These are phyloP conservation scores for Drosophila serrata DNA, from an alignment of 1,140 invertebrate genomes.

Conservation along the genomic window DNA sequence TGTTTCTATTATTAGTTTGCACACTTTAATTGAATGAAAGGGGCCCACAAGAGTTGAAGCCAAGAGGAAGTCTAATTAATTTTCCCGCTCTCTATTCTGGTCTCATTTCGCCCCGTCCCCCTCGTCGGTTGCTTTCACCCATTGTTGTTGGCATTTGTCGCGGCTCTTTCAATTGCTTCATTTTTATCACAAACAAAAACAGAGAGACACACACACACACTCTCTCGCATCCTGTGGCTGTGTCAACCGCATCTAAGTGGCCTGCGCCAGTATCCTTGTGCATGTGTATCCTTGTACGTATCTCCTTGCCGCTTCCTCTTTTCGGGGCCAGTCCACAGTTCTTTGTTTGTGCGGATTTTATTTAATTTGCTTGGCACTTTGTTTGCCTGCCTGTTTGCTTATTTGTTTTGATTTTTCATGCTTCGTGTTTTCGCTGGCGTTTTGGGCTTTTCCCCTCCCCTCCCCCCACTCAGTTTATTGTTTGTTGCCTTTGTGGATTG, in stretches of 20 bases:
- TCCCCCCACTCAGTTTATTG: constrained; percentile 31
- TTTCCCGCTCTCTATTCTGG: constrained; percentile 20
- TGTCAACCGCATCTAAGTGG: constrained; percentile 57
- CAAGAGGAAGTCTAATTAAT: constrained; percentile 45
- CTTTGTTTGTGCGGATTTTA: constrained; percentile 60
- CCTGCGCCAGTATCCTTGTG: constrained; percentile 49
- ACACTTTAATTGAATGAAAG: constrained; percentile 43
- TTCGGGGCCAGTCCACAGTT: constrained; percentile 30
- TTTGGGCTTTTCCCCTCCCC: constrained; percentile 31
- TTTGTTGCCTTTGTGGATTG: constrained; percentile 23
- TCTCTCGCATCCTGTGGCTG: constrained; percentile 40
- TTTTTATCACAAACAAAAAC: constrained; percentile 51
- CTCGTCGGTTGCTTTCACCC: constrained; percentile 3
- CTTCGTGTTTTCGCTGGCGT: constrained; percentile 44
- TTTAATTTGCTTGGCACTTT: constrained; percentile 76
- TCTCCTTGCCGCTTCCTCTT: constrained; percentile 24
- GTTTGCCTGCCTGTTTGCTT: constrained; percentile 68
- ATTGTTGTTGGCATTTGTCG: constrained; percentile 51
- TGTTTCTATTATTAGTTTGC: constrained; percentile 40
- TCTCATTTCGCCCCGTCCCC: constrained; percentile 9
- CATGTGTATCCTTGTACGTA: constrained; percentile 25
- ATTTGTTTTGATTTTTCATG: constrained; percentile 77
- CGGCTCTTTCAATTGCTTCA: constrained; percentile 58
- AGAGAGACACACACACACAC: constrained; percentile 36
- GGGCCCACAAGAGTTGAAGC: constrained; percentile 36